Evolutionary conservation across 2,797 vertebrate species (phyloP).

Genomic region (Crocodylus rhombifer): DNA sequence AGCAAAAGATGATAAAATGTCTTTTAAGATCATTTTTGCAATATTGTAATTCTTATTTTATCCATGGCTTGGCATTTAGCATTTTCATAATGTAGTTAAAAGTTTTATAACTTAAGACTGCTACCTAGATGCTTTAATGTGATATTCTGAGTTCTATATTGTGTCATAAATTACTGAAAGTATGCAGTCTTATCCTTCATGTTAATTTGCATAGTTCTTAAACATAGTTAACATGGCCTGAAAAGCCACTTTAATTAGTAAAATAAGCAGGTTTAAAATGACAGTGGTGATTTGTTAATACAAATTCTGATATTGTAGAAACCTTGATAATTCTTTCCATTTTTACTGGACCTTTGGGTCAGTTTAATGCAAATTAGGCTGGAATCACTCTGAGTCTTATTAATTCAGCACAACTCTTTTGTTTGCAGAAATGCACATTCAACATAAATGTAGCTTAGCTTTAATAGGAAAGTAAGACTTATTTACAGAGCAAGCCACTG

Average conservation of each 20-base stretch:
- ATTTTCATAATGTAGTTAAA: slow-evolving; percentile 39
- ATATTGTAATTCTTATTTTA: slow-evolving; percentile 8
- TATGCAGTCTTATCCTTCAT: slow-evolving; percentile 20
- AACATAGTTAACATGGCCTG: slow-evolving; percentile 32
- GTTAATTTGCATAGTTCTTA: slow-evolving; percentile 24
- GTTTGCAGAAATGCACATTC: slow-evolving; percentile 71
- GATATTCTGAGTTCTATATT: slow-evolving; percentile 32
- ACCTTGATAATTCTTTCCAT: slow-evolving; percentile 37
- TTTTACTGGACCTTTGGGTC: slow-evolving; percentile 67
- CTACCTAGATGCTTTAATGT: slow-evolving; percentile 30
- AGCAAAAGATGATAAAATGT: slow-evolving; percentile 26
- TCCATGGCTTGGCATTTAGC: slow-evolving; percentile 3
- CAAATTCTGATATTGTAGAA: slow-evolving; percentile 58
- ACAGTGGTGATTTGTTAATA: slow-evolving; percentile 57
- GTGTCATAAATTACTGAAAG: slow-evolving; percentile 46
- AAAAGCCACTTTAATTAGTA: slow-evolving; percentile 65
- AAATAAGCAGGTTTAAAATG: slow-evolving; percentile 70
- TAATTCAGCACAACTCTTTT: slow-evolving; percentile 65
- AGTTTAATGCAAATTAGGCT: slow-evolving; percentile 69
- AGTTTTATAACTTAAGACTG: slow-evolving; percentile 40
- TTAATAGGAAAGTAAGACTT: slow-evolving; percentile 70
- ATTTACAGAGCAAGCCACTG: slow-evolving; percentile 63
- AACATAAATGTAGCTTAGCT: slow-evolving; percentile 65
- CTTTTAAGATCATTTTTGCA: not conserved
- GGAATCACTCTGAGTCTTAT: slow-evolving; percentile 41